Evolutionary conservation across 2,797 vertebrate genomes (phyloP).

Genomic region (Erethizon dorsatum): DNA sequence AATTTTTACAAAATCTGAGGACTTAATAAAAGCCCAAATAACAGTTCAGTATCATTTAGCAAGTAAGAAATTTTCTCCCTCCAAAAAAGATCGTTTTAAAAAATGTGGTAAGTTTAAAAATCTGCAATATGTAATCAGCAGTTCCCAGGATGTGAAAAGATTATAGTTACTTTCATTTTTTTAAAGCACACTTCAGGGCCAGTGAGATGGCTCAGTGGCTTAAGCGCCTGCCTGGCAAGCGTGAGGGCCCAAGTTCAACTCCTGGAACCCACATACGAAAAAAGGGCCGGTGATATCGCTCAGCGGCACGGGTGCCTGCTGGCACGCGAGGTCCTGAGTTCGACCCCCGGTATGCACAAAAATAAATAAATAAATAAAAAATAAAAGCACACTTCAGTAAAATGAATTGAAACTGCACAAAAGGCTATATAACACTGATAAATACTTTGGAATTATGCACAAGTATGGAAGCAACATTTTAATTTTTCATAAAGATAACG

Average conservation of each 20-base stretch:
- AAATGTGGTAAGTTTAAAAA: slow-evolving; percentile 80
- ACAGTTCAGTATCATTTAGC: slow-evolving; percentile 38
- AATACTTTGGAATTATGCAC: slow-evolving; percentile 77
- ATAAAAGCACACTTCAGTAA: slow-evolving; percentile 78
- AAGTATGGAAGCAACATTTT: slow-evolving; percentile 83
- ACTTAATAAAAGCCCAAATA: slow-evolving; percentile 77
- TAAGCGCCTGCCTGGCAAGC: too few relatives aligned
- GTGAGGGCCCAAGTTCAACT: too few relatives aligned
- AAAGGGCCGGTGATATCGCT: too few relatives aligned
- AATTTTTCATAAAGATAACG: slow-evolving; percentile 4
- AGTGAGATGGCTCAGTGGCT: too few relatives aligned
- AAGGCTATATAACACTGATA: slow-evolving; percentile 88
- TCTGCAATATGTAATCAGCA: slow-evolving; percentile 85
- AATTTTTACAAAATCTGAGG: slow-evolving; percentile 64
- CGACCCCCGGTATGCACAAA: too few relatives aligned
- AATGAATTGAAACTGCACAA: slow-evolving; percentile 84
- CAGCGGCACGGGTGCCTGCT: too few relatives aligned
- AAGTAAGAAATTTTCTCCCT: slow-evolving; percentile 60
- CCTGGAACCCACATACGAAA: too few relatives aligned
- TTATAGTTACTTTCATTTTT: slow-evolving; percentile 85
- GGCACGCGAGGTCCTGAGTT: too few relatives aligned
- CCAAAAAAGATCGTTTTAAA: slow-evolving; percentile 77
- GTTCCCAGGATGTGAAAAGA: slow-evolving; percentile 84
- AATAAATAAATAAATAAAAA: not conserved
- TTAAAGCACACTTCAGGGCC: slow-evolving; percentile 73